phyloP scores from a whole-genome alignment of 2,888 invertebrate species.

The Caenorhabditis parvicauda region DNA sequence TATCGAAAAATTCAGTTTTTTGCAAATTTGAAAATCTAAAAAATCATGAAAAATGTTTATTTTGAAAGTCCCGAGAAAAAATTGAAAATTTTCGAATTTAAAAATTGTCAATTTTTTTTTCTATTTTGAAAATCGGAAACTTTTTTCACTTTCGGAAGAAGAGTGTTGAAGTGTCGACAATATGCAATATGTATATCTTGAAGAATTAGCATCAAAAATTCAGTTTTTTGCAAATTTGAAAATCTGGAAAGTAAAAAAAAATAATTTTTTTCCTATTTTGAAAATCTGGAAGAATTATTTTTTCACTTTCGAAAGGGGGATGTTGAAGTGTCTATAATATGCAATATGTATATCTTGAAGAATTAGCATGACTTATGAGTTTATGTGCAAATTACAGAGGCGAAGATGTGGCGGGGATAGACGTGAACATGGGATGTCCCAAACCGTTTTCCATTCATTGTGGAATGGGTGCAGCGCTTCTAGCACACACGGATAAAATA shows the following conservation, averaged over 20 bases:
- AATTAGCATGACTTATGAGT: background rate
- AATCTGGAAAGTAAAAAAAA: no score
- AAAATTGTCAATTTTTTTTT: background rate
- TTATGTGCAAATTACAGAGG: slow-evolving; percentile 71
- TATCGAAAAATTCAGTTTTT: no score
- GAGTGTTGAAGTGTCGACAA: background rate
- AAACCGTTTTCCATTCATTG: slow-evolving; percentile 96
- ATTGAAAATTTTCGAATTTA: background rate
- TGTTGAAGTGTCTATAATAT: background rate
- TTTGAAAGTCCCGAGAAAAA: background rate
- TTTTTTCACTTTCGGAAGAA: slow-evolving; percentile 1
- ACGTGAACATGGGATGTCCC: slow-evolving; percentile 99
- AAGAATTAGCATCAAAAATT: no score
- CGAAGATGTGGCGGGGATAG: slow-evolving; percentile 87
- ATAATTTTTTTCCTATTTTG: slow-evolving; percentile 51
- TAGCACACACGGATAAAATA: slow-evolving; percentile 81
- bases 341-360: background rate
- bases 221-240: no score
- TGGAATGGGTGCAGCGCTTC: slow-evolving; percentile 94
- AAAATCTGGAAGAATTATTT: background rate
- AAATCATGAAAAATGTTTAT: no score
- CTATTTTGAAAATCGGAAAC: background rate
- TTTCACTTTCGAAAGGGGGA: background rate
- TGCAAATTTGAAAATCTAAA: no score
- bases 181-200: background rate